Evolutionary conservation across 2,888 invertebrate species (phyloP).

Genomic region (Parapristionchus giblindavisi): DNA sequence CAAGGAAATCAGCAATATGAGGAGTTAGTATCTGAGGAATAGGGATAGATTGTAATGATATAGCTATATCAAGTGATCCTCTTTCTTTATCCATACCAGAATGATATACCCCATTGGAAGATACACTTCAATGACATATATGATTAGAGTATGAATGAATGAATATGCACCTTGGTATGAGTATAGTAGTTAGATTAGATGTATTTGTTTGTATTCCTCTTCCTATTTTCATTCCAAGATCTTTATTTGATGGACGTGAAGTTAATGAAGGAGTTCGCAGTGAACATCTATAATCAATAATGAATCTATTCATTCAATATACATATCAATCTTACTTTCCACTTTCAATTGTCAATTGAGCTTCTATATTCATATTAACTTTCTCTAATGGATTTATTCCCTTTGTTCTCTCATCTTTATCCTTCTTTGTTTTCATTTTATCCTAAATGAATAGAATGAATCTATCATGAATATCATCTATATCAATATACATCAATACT

Average conservation of each 20-base stretch:
- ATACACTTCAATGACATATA: slow-evolving; percentile 8
- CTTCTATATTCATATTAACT: slow-evolving; percentile 28
- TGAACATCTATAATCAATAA: slow-evolving; percentile 18
- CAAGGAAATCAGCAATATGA: slow-evolving; percentile 88
- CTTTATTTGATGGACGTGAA: slow-evolving; percentile 22
- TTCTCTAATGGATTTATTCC: slow-evolving; percentile 1
- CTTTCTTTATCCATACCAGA: slow-evolving; percentile 75
- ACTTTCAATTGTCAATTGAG: slow-evolving; percentile 15
- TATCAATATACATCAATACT: slow-evolving; percentile 8
- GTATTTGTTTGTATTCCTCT: background rate
- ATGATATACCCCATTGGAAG: background rate
- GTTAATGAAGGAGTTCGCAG: slow-evolving; percentile 21
- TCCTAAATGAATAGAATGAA: background rate
- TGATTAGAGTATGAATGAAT: background rate
- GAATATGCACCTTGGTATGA: slow-evolving; percentile 25
- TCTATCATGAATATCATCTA: background rate
- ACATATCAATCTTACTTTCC: slow-evolving; percentile 26
- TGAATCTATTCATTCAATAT: background rate
- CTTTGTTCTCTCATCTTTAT: background rate
- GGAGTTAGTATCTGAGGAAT: slow-evolving; percentile 97
- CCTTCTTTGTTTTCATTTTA: background rate
- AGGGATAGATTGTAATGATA: slow-evolving; percentile 94
- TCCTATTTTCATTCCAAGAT: background rate
- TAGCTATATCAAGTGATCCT: slow-evolving; percentile 90
- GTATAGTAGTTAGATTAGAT: background rate